These are phyloP conservation scores for Agapostemon virescens DNA, from an alignment of 2,888 invertebrate genomes.

Conservation along the genomic window DNA sequence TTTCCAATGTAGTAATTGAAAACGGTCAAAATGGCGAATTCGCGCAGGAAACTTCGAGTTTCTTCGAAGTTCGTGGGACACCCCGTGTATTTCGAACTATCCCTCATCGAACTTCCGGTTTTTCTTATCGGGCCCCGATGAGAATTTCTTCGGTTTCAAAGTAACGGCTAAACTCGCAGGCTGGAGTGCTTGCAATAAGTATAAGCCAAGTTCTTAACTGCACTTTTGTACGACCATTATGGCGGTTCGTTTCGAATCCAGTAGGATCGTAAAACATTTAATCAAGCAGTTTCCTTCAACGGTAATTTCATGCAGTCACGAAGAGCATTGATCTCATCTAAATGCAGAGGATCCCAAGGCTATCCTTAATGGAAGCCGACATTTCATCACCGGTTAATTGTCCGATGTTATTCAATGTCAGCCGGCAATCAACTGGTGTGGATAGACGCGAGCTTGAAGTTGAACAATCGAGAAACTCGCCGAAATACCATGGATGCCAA, in stretches of 20 bases:
- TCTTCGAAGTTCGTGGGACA: too few species aligned
- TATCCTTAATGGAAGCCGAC: not conserved
- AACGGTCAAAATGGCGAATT: too few species aligned
- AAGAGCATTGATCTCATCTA: not conserved
- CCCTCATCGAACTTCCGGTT: too few species aligned
- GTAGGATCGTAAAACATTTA: not conserved
- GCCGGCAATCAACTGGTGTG: not conserved
- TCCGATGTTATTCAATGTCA: constrained; percentile 9
- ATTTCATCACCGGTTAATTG: not conserved
- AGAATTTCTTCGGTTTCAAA: too few species aligned
- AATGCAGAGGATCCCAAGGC: not conserved
- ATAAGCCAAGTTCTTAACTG: not conserved
- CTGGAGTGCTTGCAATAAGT: not conserved
- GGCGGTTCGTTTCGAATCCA: not conserved
- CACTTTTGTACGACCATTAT: not conserved
- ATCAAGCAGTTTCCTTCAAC: not conserved
- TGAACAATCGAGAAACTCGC: constrained; percentile 10
- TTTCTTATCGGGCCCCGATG: not conserved
- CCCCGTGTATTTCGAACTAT: too few species aligned
- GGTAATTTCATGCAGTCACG: not conserved
- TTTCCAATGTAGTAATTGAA: too few species aligned
- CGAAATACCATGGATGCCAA: not conserved
- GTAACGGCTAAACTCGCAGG: not conserved
- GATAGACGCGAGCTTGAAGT: not conserved
- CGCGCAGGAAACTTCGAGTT: too few species aligned